A percentile compares a stretch with the other conserved stretches of the same genome.
Evolutionary conservation across 2,888 invertebrate species (phyloP).

Genomic region (Plagiodera versicolora): DNA sequence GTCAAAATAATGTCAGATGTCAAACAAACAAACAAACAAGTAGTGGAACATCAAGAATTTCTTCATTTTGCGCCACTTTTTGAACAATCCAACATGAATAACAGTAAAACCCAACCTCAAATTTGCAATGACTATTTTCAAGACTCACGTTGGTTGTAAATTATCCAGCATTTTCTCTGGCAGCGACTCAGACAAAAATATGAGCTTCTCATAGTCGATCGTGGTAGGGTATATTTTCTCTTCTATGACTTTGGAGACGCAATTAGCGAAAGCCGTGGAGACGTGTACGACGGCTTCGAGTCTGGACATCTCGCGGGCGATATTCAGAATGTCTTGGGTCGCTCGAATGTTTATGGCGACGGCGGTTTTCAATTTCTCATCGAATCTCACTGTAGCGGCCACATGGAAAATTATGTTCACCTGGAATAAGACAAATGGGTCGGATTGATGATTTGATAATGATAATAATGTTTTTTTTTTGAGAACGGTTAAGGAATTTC

Average conservation of each 20-base stretch:
- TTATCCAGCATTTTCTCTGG: slow-evolving; percentile 59
- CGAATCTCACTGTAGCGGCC: slow-evolving; percentile 67
- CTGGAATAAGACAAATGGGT: slow-evolving; percentile 40
- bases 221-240: slow-evolving; percentile 61
- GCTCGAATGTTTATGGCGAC: slow-evolving; percentile 74
- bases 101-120: no score
- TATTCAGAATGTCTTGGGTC: slow-evolving; percentile 64
- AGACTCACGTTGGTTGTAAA: slow-evolving; percentile 62
- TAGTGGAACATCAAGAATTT: no score
- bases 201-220: slow-evolving; percentile 58
- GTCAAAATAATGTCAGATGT: no score
- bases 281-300: slow-evolving; percentile 63
- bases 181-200: slow-evolving; percentile 57
- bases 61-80: no score
- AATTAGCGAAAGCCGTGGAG: slow-evolving; percentile 64
- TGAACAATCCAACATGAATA: no score
- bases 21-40: no score
- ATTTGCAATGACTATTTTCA: no score
- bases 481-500: no score
- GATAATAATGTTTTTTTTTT: no score
- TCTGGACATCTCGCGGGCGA: slow-evolving; percentile 67
- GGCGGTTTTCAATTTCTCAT: slow-evolving; percentile 73
- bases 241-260: slow-evolving; percentile 52
- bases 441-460: no score
- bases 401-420: slow-evolving; percentile 60